These are phyloP conservation scores for Coptodon rendalli DNA, from an alignment of 2,113 vertebrate species.

Conservation along the genomic window DNA sequence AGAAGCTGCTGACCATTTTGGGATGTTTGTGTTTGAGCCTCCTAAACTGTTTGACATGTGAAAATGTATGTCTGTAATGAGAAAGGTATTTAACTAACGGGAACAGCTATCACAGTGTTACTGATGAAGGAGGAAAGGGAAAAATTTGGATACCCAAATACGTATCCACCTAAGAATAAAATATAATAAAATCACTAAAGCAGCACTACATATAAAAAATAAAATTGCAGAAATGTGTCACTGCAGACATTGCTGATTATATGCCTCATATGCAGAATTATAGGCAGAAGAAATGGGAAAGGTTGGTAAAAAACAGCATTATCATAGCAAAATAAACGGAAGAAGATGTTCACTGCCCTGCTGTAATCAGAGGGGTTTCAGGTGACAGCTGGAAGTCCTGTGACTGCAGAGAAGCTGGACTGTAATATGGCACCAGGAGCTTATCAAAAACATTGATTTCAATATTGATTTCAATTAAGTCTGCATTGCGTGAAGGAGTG, in stretches of 20 bases:
- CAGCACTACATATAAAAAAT: background rate
- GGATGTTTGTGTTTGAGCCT: background rate
- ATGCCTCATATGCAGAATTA: background rate
- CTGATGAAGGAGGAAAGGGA: background rate
- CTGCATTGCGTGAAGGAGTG: background rate
- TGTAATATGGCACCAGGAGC: background rate
- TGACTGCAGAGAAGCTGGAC: background rate
- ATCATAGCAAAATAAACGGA: background rate
- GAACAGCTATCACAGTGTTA: background rate
- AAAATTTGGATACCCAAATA: background rate
- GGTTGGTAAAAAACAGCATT: background rate
- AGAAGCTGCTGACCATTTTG: background rate
- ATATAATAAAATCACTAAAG: background rate
- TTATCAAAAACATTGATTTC: constrained; percentile 1
- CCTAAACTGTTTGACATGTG: background rate
- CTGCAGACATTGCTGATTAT: background rate
- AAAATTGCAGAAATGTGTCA: background rate
- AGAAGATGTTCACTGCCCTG: background rate
- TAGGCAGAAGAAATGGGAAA: background rate
- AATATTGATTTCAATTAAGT: constrained; percentile 29
- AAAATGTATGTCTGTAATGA: background rate
- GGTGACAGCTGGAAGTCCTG: background rate
- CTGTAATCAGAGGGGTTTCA: background rate
- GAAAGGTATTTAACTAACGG: background rate
- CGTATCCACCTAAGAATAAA: background rate